A percentile compares a stretch with the other conserved stretches of the same genome.
Evolutionary conservation across 2,888 invertebrate species (phyloP).

Genomic region (Nemapogon koenigi): DNA sequence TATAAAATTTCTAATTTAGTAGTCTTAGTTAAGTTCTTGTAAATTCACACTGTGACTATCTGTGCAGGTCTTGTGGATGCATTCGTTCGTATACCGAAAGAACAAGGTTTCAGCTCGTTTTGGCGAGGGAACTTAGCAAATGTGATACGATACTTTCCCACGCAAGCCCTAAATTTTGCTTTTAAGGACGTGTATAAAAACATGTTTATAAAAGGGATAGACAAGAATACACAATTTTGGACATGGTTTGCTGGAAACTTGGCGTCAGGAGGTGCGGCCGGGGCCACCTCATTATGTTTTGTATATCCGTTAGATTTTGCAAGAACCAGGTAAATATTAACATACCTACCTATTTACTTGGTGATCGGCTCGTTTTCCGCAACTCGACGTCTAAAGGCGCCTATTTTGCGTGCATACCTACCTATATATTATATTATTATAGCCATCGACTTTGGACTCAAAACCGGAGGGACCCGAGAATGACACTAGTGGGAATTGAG

Average conservation of each 20-base stretch:
- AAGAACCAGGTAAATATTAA: constrained; percentile 77
- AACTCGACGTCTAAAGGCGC: too few species aligned
- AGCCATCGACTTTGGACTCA: too few species aligned
- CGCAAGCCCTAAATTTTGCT: constrained; percentile 93
- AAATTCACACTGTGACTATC: too few species aligned
- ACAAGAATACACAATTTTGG: constrained; percentile 91
- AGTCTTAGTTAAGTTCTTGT: too few species aligned
- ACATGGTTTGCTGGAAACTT: constrained; percentile 87
- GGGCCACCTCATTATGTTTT: constrained; percentile 90
- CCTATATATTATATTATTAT: too few species aligned
- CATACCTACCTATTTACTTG: too few species aligned
- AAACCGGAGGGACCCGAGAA: too few species aligned
- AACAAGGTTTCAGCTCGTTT: constrained; percentile 83
- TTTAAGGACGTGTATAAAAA: constrained; percentile 95
- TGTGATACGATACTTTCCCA: constrained; percentile 93
- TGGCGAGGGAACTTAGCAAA: constrained; percentile 97
- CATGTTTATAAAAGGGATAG: constrained; percentile 82
- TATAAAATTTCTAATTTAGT: too few species aligned
- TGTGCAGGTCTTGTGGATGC: constrained; percentile 78
- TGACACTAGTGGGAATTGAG: too few species aligned
- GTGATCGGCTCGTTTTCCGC: too few species aligned
- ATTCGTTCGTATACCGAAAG: constrained; percentile 83
- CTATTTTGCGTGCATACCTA: too few species aligned
- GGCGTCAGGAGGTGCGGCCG: constrained; percentile 92
- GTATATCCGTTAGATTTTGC: constrained; percentile 94